Conservation (phyloP, 1,140 invertebrate genomes). For the Lordiphosa stackelbergi region DNA sequence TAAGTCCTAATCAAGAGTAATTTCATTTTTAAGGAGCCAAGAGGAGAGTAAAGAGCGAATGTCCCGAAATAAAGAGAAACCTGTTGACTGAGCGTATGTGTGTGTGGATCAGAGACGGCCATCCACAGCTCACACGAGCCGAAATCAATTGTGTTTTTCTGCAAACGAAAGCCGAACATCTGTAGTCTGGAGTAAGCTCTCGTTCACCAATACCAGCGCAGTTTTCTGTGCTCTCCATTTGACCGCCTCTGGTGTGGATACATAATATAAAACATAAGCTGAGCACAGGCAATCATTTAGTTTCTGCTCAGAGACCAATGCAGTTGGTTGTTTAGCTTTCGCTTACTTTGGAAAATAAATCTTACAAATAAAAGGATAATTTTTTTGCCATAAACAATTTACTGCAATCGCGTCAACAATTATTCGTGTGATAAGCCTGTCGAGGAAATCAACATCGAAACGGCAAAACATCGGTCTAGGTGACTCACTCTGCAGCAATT, state of each 20-base stretch:
- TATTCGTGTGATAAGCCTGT: constrained; percentile 17
- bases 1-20: constrained; percentile 20
- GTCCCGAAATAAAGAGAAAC: constrained; percentile 7
- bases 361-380: background rate
- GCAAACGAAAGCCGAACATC: too few species aligned
- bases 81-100: background rate
- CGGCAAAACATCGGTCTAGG: constrained; percentile 51
- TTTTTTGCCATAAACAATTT: background rate
- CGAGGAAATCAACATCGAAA: constrained; percentile 28
- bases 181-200: too few species aligned
- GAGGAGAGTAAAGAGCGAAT: background rate
- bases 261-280: constrained; percentile 14
- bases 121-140: too few species aligned
- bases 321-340: constrained; percentile 3
- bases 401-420: constrained; percentile 29
- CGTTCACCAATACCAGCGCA: too few species aligned
- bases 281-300: constrained; percentile 28
- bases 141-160: too few species aligned
- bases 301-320: constrained; percentile 20
- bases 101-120: background rate
- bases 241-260: too few species aligned
- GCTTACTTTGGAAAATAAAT: background rate
- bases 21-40: constrained; percentile 2
- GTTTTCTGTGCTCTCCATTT: too few species aligned
- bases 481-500: constrained; percentile 57